Evolutionary conservation across 2,797 vertebrate genomes (phyloP), one percentile per base, ranked within the genome.

Genomic region (Selene dorsalis): DNA sequence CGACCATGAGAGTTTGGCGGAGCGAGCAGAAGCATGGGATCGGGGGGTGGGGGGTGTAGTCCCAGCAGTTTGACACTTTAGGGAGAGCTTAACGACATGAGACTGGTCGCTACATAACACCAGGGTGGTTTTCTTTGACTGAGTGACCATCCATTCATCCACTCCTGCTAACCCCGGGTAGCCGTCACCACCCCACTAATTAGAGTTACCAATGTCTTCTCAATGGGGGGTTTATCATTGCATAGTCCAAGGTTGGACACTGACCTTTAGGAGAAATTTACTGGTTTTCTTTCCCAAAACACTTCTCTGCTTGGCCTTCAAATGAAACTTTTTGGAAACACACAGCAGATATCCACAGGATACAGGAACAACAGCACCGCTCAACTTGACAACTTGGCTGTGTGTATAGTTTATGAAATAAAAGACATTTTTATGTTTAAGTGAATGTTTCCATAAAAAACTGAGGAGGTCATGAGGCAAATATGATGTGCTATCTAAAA

Each of bases 61-160:
- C 88, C 69, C 78, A 50, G 86, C 81, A 89, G 95, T 95, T 95
- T 96, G 96, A 97, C 95, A 96, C 95, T 97, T 96, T 96, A 93
- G 95, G 95, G 95, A 95, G 94, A 95, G 95, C 95, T 95, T 96
- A 96, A 96, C 93, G 88, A 96, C 95, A 95, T 93, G 94, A 95
- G 95, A 95, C 94, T 94, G 95, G 94, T 94, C 88, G 79, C 83
- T 79, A 79, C 83, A 85, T 87, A 87, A 90, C 79, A 82, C 79
- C 67, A 39, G 75, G 84, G 74, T 79, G 87, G 79, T 87, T 92
- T 86, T 82, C 85, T 81, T 77, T 88, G 88, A 92, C 79, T 85
- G 84, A 93, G 71, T 84, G 89, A 83, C 77, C 73, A 66, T 88
- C 84, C 76, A 83, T 90, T 89, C 77, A 89, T 70, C 68, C 72